Conservation (phyloP, 1,140 invertebrate species). For the Colletes latitarsis region DNA sequence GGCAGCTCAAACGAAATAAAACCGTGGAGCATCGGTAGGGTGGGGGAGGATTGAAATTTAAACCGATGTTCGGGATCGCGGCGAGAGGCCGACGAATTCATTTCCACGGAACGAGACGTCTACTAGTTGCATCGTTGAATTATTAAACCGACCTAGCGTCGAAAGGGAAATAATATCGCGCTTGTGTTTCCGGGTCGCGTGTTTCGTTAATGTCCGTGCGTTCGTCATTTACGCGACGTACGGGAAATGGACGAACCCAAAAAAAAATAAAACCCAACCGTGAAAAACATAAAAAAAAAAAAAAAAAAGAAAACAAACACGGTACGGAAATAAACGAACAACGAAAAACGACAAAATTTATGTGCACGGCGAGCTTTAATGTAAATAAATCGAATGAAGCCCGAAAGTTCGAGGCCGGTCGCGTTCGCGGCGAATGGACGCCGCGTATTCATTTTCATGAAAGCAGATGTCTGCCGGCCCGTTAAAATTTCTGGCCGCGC, state of each 20-base stretch:
- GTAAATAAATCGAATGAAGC: conserved; percentile 39
- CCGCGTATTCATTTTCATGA: conserved; percentile 48
- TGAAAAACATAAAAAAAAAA: not conserved
- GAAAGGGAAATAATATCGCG: conserved; percentile 22
- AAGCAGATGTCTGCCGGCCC: conserved; percentile 27
- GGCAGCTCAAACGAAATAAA: conserved; percentile 25
- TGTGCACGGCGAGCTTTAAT: conserved; percentile 15
- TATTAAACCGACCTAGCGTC: conserved; percentile 22
- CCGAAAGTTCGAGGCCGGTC: conserved; percentile 2
- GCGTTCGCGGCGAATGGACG: conserved; percentile 29
- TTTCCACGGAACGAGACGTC: conserved; percentile 24
- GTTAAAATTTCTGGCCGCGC: conserved; percentile 30
- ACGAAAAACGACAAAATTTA: conserved; percentile 5
- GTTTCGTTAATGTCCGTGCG: not conserved
- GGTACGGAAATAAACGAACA: not conserved
- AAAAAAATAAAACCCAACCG: not conserved
- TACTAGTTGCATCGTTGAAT: conserved; percentile 41
- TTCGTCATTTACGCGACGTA: not conserved
- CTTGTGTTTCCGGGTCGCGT: not conserved
- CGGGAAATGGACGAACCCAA: not conserved
- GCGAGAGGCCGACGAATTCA: conserved; percentile 24
- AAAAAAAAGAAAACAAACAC: not conserved
- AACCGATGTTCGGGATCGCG: conserved; percentile 11
- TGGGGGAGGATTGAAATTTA: conserved; percentile 6
- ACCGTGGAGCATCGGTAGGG: not conserved